phyloP scores from a whole-genome alignment of 2,888 invertebrate species.

The Ptilodon capucinus region DNA sequence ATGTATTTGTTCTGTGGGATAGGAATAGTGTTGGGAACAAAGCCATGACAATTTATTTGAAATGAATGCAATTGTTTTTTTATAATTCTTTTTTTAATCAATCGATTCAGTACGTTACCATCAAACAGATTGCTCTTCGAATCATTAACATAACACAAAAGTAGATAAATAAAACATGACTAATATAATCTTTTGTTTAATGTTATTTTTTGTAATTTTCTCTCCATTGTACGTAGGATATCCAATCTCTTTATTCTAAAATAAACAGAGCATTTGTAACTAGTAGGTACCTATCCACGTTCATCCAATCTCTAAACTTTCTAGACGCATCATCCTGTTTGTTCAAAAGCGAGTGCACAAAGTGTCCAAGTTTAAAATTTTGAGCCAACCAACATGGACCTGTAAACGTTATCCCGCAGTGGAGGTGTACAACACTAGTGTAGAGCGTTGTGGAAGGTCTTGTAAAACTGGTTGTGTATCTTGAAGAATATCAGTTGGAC shows the following conservation, averaged over 20 bases:
- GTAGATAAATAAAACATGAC: not conserved
- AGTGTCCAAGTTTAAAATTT: conserved; percentile 56
- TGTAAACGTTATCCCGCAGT: conserved; percentile 33
- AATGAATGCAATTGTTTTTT: not conserved
- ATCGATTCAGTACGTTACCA: too few relatives aligned
- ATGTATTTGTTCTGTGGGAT: conserved; percentile 54
- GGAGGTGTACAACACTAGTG: conserved; percentile 23
- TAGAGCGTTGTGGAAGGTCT: conserved; percentile 42
- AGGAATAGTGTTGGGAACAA: conserved; percentile 7
- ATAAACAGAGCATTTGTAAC: conserved; percentile 49
- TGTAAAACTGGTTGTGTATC: conserved; percentile 56
- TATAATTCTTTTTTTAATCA: not conserved
- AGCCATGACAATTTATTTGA: not conserved
- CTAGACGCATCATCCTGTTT: conserved; percentile 68
- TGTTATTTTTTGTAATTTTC: conserved; percentile 17
- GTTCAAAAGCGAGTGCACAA: conserved; percentile 58
- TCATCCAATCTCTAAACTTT: conserved; percentile 63
- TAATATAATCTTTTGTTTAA: conserved; percentile 5
- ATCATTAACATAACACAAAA: not conserved
- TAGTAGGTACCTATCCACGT: conserved; percentile 32
- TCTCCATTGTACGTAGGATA: conserved; percentile 10
- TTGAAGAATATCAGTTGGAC: conserved; percentile 74
- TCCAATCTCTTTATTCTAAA: conserved; percentile 26
- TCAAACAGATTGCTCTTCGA: too few relatives aligned
- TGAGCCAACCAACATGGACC: conserved; percentile 47